Conservation (phyloP, 2,888 invertebrate genomes). For the Ashinkailepas kermadecensis region DNA sequence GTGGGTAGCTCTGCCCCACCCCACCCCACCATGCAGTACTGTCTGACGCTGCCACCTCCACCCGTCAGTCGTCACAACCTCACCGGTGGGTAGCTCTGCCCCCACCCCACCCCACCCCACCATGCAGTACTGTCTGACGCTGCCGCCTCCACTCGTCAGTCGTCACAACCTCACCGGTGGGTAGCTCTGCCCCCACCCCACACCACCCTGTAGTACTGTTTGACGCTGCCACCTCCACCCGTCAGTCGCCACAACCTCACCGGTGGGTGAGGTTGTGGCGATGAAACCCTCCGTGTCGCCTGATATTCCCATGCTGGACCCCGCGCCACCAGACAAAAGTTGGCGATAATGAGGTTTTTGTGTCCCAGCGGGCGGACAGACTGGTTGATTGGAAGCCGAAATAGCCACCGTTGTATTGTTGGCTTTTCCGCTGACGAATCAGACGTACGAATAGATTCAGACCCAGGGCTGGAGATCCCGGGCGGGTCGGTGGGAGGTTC, state of each 20-base stretch:
- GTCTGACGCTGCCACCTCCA: background rate
- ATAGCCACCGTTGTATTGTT: too few species aligned
- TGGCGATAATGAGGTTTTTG: too few species aligned
- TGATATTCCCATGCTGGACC: too few species aligned
- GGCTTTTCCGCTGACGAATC: too few species aligned
- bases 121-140: slow-evolving; percentile 56
- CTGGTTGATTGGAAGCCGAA: too few species aligned
- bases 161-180: slow-evolving; percentile 50
- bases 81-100: background rate
- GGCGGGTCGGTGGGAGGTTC: too few species aligned
- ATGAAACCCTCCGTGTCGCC: too few species aligned
- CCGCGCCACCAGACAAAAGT: too few species aligned
- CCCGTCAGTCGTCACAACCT: background rate
- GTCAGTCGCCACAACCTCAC: background rate
- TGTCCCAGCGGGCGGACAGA: too few species aligned
- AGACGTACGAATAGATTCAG: too few species aligned
- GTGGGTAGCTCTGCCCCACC: slow-evolving; percentile 53
- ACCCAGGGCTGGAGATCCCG: too few species aligned
- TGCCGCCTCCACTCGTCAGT: slow-evolving; percentile 36
- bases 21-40: background rate
- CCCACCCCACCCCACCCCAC: background rate
- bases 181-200: slow-evolving; percentile 57
- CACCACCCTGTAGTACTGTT: background rate
- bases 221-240: background rate
- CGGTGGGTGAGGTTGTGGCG: background rate